A percentile compares a stretch with the other conserved stretches of the same genome.
These are phyloP conservation scores for Otus sunia DNA, from an alignment of 2,113 vertebrate species.

Conservation along the genomic window DNA sequence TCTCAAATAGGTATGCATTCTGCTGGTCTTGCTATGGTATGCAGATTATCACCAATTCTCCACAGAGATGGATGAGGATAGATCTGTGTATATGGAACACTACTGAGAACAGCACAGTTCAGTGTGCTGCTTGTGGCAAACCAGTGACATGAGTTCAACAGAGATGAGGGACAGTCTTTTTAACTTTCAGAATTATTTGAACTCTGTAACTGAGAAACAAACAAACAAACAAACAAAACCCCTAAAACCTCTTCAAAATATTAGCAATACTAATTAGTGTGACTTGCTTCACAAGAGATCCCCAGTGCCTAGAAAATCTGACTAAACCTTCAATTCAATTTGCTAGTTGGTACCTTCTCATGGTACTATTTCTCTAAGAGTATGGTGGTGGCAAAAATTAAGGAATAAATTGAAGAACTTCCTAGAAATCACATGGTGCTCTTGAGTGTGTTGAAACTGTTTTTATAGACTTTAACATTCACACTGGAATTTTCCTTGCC, in stretches of 20 bases:
- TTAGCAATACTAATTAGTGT: background rate
- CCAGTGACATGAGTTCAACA: background rate
- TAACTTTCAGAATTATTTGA: background rate
- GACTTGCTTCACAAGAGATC: background rate
- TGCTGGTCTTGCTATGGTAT: background rate
- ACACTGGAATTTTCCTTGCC: background rate
- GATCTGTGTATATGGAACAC: background rate
- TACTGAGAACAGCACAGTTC: background rate
- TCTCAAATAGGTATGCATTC: constrained; percentile 66
- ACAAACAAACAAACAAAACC: background rate
- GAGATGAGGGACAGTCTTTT: background rate
- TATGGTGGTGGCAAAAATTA: background rate
- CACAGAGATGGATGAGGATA: background rate
- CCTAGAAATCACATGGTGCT: background rate
- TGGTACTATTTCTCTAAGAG: background rate
- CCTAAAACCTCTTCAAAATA: background rate
- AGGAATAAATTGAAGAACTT: background rate
- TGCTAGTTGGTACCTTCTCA: background rate
- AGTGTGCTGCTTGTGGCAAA: background rate
- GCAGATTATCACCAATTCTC: background rate
- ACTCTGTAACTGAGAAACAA: background rate
- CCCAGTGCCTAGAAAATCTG: background rate
- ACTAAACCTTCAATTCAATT: background rate
- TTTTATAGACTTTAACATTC: background rate
- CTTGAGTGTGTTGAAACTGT: background rate